These are phyloP conservation scores for Montifringilla adamsi DNA, from an alignment of 2,113 vertebrate genomes.

Conservation along the genomic window DNA sequence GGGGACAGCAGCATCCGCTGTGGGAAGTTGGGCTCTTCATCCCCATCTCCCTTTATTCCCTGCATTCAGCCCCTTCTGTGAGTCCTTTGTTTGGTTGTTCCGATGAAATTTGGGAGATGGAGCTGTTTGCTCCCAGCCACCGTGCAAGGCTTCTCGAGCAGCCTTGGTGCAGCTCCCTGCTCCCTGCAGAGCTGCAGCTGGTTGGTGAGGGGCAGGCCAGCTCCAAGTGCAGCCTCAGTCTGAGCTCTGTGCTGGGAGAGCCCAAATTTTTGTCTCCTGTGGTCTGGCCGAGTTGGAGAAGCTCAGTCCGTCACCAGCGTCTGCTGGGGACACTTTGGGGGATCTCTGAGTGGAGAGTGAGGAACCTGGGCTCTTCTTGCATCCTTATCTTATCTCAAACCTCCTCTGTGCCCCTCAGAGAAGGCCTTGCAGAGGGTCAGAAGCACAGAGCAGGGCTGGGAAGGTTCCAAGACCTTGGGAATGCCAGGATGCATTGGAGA, in stretches of 20 bases:
- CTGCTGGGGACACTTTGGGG: background rate
- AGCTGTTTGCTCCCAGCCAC: background rate
- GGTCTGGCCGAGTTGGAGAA: background rate
- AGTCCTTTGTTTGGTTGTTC: background rate
- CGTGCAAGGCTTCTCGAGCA: background rate
- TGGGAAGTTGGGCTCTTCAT: background rate
- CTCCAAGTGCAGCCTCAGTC: background rate
- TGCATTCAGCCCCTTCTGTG: background rate
- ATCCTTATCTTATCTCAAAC: background rate
- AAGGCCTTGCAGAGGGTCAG: background rate
- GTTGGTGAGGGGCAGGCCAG: rapidly evolving
- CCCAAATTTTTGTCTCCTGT: background rate
- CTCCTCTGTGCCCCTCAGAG: background rate
- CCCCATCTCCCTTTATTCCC: background rate
- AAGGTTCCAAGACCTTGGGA: background rate
- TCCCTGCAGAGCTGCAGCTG: background rate
- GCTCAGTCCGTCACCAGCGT: rapidly evolving
- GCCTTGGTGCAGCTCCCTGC: background rate
- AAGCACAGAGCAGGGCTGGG: background rate
- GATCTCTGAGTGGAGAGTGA: background rate
- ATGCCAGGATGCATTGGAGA: background rate
- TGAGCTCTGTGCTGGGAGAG: background rate
- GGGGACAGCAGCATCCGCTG: background rate
- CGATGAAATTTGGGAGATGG: rapidly evolving
- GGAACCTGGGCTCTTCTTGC: background rate